Evolutionary conservation across 2,888 invertebrate genomes (phyloP), one percentile per base, ranked within the genome.

Genomic region (Caenorhabditis sp.): DNA sequence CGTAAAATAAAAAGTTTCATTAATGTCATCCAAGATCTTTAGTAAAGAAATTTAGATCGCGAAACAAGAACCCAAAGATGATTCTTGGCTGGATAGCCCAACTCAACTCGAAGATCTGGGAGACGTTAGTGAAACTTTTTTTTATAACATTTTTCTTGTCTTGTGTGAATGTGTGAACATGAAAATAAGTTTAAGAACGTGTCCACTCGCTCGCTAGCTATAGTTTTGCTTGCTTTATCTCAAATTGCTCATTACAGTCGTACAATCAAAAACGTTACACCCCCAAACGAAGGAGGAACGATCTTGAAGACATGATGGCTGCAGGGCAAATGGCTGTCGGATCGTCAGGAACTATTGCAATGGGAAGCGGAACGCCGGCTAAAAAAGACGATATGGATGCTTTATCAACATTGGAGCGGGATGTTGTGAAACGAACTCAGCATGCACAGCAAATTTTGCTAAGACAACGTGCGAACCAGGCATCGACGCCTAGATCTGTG

Each of bases 181-280:
- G 41, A 41, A 41, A 41, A 41, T 17, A n/a, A n/a, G n/a, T n/a
- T n/a, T n/a, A n/a, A n/a, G n/a, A n/a, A n/a, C n/a, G n/a, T n/a
- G n/a, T n/a, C n/a, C n/a, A n/a, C n/a, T n/a, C n/a, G n/a, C n/a
- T n/a, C n/a, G n/a, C n/a, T n/a, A n/a, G n/a, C 17, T 41, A 43
- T 9, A n/a, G n/a, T n/a, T n/a, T n/a, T n/a, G n/a, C n/a, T n/a
- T n/a, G n/a, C 17, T 52, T 15, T 17, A 11, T 17, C 15, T 11
- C 35, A 30, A 55, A 24, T 52, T 61, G 7, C 32, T 26, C 17
- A 46, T 70, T 81, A 39, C 72, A 82, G 82, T 68, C 59, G 24
- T 82, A 82, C 81, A 87, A 88, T 62, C 87, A 88, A 77, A 88
- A 88, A 73, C 79, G 88, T 4, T 88, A 88, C 75, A 88, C 86